Evolutionary conservation across 2,113 vertebrate species (phyloP), one percentile per base, ranked within the genome.

Genomic region (Pithys albifrons): DNA sequence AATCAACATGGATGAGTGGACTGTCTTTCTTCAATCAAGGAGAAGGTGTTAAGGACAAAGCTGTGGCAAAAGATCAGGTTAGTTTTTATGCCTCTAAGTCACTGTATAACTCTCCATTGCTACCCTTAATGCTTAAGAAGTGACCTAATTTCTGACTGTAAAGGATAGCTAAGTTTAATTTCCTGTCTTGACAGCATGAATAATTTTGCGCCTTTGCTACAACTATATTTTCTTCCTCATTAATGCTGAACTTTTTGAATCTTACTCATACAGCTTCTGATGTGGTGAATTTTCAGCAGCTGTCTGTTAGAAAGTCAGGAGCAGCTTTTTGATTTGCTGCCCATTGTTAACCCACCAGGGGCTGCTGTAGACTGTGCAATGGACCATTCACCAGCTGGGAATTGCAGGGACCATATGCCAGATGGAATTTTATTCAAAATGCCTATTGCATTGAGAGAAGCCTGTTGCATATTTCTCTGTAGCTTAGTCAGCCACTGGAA

Each of bases 361-460:
- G 69, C 48, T 94, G 75, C 88, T 95, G 52, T 52, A 90, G 79
- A 90, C 65, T 92, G 65, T 94, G 75, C 76, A 92, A 75, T 46
- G 52, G 88, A 95, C 84, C 64, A 57, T 91, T 77, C 19, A 80
- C 64, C 59, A 91, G 48, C 48, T 93, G 93, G 75, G 95, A 91
- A 94, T 91, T 96, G 18, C 71, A 61, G 48, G 27, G 35, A 91
- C 88, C 69, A 86, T 92, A 95, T 86, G 83, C 59, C 75, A 91
- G 82, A 67, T 43, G 16, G 55, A 95, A 57, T 85, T 90, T 88
- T 84, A 43, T 59, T 85, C 65, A 90, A 85, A 91, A 67, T 61
- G 37, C 15, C 39, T 81, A 80, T 57, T 88, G 55, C 37, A 90
- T 59, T 62, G 51, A 85, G 46, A 83, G 71, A 71, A 95, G 28